These are phyloP conservation scores for Pseudochirops cupreus DNA, from an alignment of 2,797 vertebrate species.

Conservation along the genomic window DNA sequence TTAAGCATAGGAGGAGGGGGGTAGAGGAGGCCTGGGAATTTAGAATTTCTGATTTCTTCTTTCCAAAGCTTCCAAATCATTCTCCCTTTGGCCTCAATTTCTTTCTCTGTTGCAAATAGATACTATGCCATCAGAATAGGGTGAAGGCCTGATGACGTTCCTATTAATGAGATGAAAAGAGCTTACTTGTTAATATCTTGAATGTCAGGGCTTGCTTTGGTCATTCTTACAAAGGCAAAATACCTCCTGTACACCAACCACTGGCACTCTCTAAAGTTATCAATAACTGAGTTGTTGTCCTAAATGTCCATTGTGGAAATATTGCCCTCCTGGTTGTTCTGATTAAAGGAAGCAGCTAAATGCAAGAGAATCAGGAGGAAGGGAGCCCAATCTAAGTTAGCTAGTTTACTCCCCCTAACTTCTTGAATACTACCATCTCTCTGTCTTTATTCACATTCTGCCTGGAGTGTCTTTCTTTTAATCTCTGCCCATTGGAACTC, in stretches of 20 bases:
- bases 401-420: background rate
- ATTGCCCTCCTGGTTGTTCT: background rate
- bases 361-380: background rate
- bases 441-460: background rate
- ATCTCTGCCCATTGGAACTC: background rate
- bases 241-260: background rate
- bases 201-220: background rate
- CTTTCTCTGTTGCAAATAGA: background rate
- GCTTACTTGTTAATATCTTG: constrained; percentile 5
- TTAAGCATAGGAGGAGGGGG: background rate
- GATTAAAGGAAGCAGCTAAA: background rate
- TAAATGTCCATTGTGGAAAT: background rate
- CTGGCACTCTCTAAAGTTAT: background rate
- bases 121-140: constrained; percentile 20
- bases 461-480: background rate
- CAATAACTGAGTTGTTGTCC: background rate
- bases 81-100: background rate
- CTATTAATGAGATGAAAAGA: background rate
- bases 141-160: background rate
- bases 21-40: background rate
- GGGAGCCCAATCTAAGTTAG: background rate
- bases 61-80: background rate
- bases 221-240: constrained; percentile 12
- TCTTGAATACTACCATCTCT: background rate
- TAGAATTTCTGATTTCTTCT: background rate